Percentiles rank a stretch among this genome's conserved stretches.
These are phyloP conservation scores for Thripadectes ignobilis DNA, from an alignment of 2,797 vertebrate genomes.

Conservation along the genomic window DNA sequence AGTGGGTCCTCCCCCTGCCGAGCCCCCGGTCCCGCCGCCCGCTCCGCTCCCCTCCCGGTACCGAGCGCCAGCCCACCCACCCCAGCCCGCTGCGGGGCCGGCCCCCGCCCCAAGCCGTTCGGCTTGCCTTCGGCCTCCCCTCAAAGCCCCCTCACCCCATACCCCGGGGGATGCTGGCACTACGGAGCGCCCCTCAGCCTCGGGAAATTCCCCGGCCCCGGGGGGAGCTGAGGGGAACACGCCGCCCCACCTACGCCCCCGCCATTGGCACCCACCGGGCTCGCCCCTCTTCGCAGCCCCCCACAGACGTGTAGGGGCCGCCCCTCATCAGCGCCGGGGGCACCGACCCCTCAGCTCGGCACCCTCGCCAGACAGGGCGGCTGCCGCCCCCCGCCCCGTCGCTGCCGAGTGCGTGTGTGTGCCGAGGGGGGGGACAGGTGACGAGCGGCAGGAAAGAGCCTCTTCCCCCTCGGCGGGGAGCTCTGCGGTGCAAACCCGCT, in stretches of 20 bases:
- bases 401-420: not conserved
- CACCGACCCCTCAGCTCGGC: not conserved
- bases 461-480: not conserved
- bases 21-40: not conserved
- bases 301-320: not conserved
- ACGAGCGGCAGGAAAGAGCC: not conserved
- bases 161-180: not conserved
- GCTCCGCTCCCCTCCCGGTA: not conserved
- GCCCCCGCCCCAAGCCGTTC: not conserved
- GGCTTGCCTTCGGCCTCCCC: not conserved
- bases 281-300: not conserved
- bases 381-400: not conserved
- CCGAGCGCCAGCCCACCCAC: not conserved
- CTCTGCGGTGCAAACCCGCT: not conserved
- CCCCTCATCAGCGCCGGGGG: no score
- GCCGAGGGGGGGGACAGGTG: not conserved
- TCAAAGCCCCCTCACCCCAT: not conserved
- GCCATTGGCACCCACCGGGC: not conserved
- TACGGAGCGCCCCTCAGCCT: not conserved
- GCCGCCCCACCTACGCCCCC: not conserved
- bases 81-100: not conserved
- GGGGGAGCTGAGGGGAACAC: not conserved
- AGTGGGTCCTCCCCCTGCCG: not conserved
- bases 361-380: not conserved
- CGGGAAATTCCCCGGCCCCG: not conserved